These are phyloP conservation scores for Brotula barbata DNA, from an alignment of 2,797 vertebrate species.

Conservation along the genomic window DNA sequence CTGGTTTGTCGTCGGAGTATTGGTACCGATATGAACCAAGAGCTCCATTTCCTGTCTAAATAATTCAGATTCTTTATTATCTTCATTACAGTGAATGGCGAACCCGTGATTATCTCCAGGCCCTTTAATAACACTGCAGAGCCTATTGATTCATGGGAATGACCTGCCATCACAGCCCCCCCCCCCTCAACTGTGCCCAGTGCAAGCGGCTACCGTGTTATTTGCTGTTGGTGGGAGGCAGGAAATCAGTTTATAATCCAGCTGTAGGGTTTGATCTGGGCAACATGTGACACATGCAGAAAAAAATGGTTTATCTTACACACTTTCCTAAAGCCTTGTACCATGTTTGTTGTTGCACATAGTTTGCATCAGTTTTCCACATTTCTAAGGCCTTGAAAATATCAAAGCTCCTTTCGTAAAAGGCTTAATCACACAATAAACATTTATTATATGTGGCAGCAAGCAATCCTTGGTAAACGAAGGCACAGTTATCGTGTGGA, in stretches of 20 bases:
- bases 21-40: constrained; percentile 31
- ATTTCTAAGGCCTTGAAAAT: constrained; percentile 9
- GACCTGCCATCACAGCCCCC: constrained; percentile 36
- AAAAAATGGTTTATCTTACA: constrained; percentile 7
- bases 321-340: constrained; percentile 18
- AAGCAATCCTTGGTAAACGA: constrained; percentile 33
- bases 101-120: constrained; percentile 63
- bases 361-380: neutral
- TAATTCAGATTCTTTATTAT: constrained; percentile 64
- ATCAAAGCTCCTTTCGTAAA: constrained; percentile 38
- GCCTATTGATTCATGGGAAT: constrained; percentile 63
- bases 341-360: neutral
- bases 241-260: constrained; percentile 25
- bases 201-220: constrained; percentile 34
- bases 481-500: constrained; percentile 23
- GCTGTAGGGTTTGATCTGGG: constrained; percentile 26
- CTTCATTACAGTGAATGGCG: constrained; percentile 58
- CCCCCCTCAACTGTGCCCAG: constrained; percentile 11
- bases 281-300: constrained; percentile 12
- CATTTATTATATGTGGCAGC: constrained; percentile 50
- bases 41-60: constrained; percentile 55
- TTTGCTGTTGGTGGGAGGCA: constrained; percentile 41
- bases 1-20: constrained; percentile 23
- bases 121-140: constrained; percentile 56
- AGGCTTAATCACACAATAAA: constrained; percentile 49